Conservation (phyloP, 1,140 invertebrate genomes). For the Leptopilina clavipes region DNA sequence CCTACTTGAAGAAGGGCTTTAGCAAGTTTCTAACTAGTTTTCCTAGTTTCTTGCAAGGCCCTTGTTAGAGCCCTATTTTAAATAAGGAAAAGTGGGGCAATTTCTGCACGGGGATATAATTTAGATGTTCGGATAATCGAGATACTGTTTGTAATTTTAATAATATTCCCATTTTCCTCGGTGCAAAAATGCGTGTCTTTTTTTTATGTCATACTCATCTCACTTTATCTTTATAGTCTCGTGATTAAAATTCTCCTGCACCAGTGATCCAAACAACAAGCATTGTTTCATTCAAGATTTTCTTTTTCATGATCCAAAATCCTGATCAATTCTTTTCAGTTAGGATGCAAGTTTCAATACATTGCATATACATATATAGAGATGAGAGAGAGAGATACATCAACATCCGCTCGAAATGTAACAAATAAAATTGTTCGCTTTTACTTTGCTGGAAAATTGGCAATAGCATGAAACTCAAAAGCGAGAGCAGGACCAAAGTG, state of each 20-base stretch:
- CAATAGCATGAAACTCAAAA: constrained; percentile 15
- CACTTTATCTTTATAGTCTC: not conserved
- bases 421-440: constrained; percentile 23
- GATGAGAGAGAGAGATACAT: not conserved
- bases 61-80: too few species aligned
- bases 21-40: too few species aligned
- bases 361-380: too few species aligned
- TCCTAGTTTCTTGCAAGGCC: too few species aligned
- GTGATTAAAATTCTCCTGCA: not conserved
- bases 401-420: not conserved
- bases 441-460: constrained; percentile 3
- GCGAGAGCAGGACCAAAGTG: not conserved
- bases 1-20: too few species aligned
- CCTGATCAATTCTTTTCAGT: not conserved
- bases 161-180: too few species aligned
- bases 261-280: not conserved
- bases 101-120: too few species aligned
- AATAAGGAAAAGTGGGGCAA: too few species aligned
- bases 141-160: too few species aligned
- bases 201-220: not conserved
- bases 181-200: too few species aligned
- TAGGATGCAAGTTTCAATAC: not conserved
- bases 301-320: not conserved
- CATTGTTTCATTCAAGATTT: not conserved
- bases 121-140: too few species aligned